phyloP scores from a whole-genome alignment of 2,113 vertebrate species.

The Apistogramma diplotaenia region DNA sequence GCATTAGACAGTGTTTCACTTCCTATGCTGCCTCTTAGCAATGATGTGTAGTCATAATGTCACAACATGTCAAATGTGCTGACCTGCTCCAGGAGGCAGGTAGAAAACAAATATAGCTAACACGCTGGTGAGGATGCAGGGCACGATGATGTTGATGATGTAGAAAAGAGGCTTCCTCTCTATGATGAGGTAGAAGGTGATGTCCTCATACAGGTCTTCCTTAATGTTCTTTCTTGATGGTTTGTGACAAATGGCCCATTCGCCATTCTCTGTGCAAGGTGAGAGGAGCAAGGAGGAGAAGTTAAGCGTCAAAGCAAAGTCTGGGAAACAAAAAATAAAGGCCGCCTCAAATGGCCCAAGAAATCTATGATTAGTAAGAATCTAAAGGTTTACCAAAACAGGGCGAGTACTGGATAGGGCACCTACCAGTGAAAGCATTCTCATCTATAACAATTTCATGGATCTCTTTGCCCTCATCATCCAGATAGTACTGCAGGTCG shows the following conservation, averaged over 20 bases:
- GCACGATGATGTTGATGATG: slow-evolving; percentile 88
- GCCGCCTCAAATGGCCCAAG: background rate
- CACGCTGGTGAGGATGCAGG: slow-evolving; percentile 87
- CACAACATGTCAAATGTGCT: slow-evolving; percentile 15
- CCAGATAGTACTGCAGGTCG: slow-evolving; percentile 78
- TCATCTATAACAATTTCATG: slow-evolving; percentile 87
- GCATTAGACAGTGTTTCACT: background rate
- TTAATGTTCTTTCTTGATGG: slow-evolving; percentile 80
- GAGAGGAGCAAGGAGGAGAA: background rate
- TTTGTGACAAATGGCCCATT: slow-evolving; percentile 89
- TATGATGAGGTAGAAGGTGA: slow-evolving; percentile 90
- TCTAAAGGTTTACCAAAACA: background rate
- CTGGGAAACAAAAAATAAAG: background rate
- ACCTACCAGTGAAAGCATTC: slow-evolving; percentile 85
- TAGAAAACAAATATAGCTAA: slow-evolving; percentile 92
- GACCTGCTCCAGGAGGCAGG: slow-evolving; percentile 89
- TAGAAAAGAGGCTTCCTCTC: slow-evolving; percentile 91
- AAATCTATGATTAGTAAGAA: background rate
- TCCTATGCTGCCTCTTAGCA: background rate
- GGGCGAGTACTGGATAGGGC: background rate
- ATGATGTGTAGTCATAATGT: slow-evolving; percentile 8
- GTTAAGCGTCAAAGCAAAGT: background rate
- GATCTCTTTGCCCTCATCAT: slow-evolving; percentile 73
- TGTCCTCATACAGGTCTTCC: slow-evolving; percentile 81
- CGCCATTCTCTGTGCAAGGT: slow-evolving; percentile 80